Conservation (phyloP, 1,140 invertebrate genomes). For the Zaprionus davidi region DNA sequence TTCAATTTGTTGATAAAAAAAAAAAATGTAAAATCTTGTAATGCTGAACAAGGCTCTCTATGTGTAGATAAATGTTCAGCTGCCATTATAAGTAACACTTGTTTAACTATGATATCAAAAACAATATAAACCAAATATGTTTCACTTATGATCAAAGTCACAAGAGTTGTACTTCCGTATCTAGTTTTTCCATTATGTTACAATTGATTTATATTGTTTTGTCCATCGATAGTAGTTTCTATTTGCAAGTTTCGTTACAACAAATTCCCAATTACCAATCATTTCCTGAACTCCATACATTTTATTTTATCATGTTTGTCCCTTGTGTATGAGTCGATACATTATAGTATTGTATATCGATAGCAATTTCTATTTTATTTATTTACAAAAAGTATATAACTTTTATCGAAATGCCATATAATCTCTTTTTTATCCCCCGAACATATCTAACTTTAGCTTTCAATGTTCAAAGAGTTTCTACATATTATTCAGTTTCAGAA, state of each 20-base stretch:
- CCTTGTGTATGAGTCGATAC: no score
- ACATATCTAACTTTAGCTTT: not conserved
- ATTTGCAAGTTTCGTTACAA: no score
- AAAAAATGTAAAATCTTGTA: constrained; percentile 28
- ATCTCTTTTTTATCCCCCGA: no score
- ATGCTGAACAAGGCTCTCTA: constrained; percentile 5
- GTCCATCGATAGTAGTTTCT: not conserved
- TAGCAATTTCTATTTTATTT: no score
- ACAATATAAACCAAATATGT: not conserved
- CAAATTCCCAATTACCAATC: no score
- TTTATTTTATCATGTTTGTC: no score
- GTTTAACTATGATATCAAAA: not conserved
- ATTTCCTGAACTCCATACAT: no score
- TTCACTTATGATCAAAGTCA: not conserved
- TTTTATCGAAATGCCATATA: no score
- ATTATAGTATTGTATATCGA: no score
- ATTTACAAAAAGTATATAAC: no score
- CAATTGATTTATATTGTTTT: not conserved
- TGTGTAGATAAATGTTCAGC: constrained; percentile 10
- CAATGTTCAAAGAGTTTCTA: not conserved
- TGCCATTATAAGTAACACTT: constrained; percentile 3
- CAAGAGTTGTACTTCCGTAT: not conserved
- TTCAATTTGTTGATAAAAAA: constrained; percentile 68
- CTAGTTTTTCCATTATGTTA: not conserved
- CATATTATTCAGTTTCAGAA: not conserved